Evolutionary conservation across 1,140 invertebrate genomes (phyloP).

Genomic region (Idris sp.): DNA sequence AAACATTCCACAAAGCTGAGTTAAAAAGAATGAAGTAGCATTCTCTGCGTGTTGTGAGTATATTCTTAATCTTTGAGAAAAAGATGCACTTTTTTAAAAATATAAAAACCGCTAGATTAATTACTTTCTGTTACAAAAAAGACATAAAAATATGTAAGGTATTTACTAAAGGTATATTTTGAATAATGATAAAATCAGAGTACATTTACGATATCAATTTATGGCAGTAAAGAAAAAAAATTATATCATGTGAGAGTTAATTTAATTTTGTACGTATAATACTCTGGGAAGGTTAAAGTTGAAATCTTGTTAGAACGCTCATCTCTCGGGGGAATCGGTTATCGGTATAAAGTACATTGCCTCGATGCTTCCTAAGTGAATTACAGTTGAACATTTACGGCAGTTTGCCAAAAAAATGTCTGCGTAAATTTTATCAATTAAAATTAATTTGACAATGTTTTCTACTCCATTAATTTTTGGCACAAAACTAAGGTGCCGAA

Average conservation of each 20-base stretch:
- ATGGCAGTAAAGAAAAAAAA: constrained; percentile 20
- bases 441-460: constrained; percentile 18
- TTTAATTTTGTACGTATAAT: constrained; percentile 64
- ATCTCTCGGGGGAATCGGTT: constrained; percentile 64
- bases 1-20: constrained; percentile 28
- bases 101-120: constrained; percentile 13
- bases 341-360: constrained; percentile 51
- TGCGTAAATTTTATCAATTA: constrained; percentile 30
- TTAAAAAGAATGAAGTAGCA: constrained; percentile 22
- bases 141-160: constrained; percentile 1
- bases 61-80: constrained; percentile 5
- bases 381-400: constrained; percentile 11
- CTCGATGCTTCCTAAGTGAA: constrained; percentile 17
- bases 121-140: constrained; percentile 6
- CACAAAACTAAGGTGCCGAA: not conserved
- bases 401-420: constrained; percentile 18
- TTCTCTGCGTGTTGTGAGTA: constrained; percentile 7
- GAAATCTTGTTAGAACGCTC: constrained; percentile 66
- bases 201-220: constrained; percentile 32
- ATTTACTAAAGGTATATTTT: too few species aligned
- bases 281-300: constrained; percentile 53
- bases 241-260: constrained; percentile 61
- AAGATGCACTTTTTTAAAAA: constrained; percentile 20
- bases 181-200: too few species aligned
- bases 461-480: constrained; percentile 9